A percentile compares a stretch with the other conserved stretches of the same genome.
phyloP scores from a whole-genome alignment of 2,113 vertebrate species.

The Pachypanchax playfairii region DNA sequence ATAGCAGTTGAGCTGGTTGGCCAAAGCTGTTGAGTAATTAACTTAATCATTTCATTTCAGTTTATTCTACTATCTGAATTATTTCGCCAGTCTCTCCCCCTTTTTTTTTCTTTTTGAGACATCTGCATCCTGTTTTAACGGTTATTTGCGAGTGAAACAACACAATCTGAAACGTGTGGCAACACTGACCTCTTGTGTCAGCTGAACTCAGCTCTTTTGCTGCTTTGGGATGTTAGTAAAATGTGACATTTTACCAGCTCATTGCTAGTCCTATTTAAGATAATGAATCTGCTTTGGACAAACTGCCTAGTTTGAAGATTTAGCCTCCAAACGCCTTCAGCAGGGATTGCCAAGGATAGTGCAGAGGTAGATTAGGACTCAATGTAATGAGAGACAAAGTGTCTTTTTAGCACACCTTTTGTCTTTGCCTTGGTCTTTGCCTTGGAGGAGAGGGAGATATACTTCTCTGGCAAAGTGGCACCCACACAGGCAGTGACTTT shows the following conservation, averaged over 20 bases:
- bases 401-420: conserved; percentile 69
- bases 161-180: conserved; percentile 83
- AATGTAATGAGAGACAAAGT: conserved; percentile 73
- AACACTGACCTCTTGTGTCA: conserved; percentile 96
- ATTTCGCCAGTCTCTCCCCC: conserved; percentile 41
- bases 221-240: conserved; percentile 21
- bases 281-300: conserved; percentile 77
- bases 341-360: conserved; percentile 74
- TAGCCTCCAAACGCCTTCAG: conserved; percentile 68
- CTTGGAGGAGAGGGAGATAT: conserved; percentile 52
- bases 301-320: conserved; percentile 65
- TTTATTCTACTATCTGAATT: conserved; percentile 72
- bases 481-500: conserved; percentile 59
- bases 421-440: conserved; percentile 64
- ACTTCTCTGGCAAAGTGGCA: conserved; percentile 65
- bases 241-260: conserved; percentile 67
- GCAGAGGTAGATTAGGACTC: conserved; percentile 77
- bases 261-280: conserved; percentile 65
- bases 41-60: conserved; percentile 79
- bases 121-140: conserved; percentile 49
- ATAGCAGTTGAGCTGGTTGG: conserved; percentile 77
- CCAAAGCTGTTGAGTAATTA: conserved; percentile 75
- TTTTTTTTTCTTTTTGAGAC: conserved; percentile 44
- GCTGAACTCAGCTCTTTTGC: conserved; percentile 1
- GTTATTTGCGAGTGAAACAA: conserved; percentile 14